phyloP scores from a whole-genome alignment of 2,797 vertebrate genomes.

The Eospalax fontanierii region DNA sequence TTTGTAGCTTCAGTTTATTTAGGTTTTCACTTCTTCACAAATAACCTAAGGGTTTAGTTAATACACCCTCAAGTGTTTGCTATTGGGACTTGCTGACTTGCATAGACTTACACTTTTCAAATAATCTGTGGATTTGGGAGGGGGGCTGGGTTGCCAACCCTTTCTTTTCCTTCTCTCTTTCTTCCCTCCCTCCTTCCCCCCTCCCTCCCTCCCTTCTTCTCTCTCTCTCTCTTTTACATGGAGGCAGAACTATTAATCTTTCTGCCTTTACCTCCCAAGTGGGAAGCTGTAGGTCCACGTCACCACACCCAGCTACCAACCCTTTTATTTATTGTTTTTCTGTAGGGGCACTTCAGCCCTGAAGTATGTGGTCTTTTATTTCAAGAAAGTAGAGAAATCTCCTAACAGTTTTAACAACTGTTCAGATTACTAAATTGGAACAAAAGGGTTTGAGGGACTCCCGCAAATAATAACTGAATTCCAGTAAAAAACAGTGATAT shows the following conservation, averaged over 20 bases:
- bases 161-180: neutral
- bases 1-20: constrained; percentile 75
- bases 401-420: neutral
- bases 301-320: neutral
- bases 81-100: constrained; percentile 64
- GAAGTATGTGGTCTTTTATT: constrained; percentile 18
- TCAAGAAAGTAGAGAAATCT: neutral
- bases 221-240: neutral
- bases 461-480: neutral
- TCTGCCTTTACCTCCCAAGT: neutral
- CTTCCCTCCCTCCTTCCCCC: neutral
- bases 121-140: constrained; percentile 49
- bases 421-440: neutral
- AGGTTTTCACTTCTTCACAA: constrained; percentile 70
- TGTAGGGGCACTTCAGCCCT: constrained; percentile 31
- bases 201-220: neutral
- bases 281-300: neutral
- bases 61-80: constrained; percentile 47
- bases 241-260: neutral
- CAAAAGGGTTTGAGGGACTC: neutral
- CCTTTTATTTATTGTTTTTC: neutral
- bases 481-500: too few relatives aligned
- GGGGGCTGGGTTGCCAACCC: neutral
- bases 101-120: constrained; percentile 55
- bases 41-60: constrained; percentile 75